Percentiles rank a stretch among this genome's conserved stretches.
Evolutionary conservation across 2,113 vertebrate genomes (phyloP).

Genomic region (Riparia riparia): DNA sequence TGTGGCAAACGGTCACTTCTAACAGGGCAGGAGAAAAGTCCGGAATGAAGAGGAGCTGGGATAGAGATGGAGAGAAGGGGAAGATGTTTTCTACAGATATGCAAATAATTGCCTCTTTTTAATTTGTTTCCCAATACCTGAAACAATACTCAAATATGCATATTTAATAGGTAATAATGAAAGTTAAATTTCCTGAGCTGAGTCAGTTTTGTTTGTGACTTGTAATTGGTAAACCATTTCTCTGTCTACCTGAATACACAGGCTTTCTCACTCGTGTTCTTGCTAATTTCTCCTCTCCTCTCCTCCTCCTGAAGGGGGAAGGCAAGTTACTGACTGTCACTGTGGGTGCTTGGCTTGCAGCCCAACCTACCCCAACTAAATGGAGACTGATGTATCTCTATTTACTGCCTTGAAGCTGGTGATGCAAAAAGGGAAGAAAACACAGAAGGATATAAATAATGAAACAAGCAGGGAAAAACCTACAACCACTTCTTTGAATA

Average conservation of each 20-base stretch:
- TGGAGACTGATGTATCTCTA: background rate
- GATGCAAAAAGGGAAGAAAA: background rate
- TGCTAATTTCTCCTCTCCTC: background rate
- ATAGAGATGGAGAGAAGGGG: fast-evolving
- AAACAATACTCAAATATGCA: background rate
- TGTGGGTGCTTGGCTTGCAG: background rate
- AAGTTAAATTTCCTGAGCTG: background rate
- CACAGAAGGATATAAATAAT: background rate
- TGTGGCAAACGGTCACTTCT: background rate
- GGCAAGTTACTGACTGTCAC: fast-evolving
- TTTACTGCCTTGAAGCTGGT: background rate
- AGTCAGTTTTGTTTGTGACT: background rate
- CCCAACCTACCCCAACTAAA: background rate
- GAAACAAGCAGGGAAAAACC: background rate
- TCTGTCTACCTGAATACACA: background rate
- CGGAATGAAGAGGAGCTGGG: background rate
- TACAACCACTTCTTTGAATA: background rate
- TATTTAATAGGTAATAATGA: background rate
- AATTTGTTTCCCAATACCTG: background rate
- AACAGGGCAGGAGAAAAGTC: background rate
- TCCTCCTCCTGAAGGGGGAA: fast-evolving
- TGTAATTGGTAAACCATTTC: background rate
- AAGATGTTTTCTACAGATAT: background rate
- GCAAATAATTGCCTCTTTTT: background rate
- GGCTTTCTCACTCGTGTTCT: background rate